phyloP scores from a whole-genome alignment of 2,888 invertebrate genomes.

The Suillia variegata region DNA sequence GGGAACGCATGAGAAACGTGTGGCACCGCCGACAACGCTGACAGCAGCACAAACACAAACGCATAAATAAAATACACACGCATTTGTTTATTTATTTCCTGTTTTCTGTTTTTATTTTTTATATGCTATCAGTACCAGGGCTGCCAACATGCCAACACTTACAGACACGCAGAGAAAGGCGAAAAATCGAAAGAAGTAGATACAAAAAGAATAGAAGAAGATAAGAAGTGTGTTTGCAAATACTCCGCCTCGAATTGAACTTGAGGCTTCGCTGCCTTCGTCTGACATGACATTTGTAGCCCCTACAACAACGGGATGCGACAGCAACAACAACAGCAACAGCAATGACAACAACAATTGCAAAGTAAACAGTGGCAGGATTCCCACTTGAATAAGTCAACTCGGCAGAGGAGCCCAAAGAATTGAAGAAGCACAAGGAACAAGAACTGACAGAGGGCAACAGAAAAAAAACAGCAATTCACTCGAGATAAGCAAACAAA shows the following conservation, averaged over 20 bases:
- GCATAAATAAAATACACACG: neutral
- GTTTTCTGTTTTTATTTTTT: neutral
- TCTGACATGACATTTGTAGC: slow-evolving; percentile 38
- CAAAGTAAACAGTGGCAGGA: slow-evolving; percentile 7
- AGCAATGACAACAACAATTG: neutral
- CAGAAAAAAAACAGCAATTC: slow-evolving; percentile 19
- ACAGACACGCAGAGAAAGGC: neutral
- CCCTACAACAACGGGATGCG: neutral
- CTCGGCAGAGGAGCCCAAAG: no score
- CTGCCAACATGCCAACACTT: neutral
- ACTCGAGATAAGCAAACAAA: slow-evolving; percentile 47
- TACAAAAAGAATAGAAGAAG: no score
- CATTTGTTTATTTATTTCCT: neutral
- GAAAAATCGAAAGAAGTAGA: neutral
- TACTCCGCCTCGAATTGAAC: slow-evolving; percentile 44
- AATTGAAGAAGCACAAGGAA: no score
- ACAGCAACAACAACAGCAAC: neutral
- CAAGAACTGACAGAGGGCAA: slow-evolving; percentile 26
- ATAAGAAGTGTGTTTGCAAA: slow-evolving; percentile 49
- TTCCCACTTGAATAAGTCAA: slow-evolving; percentile 16
- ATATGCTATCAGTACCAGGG: neutral
- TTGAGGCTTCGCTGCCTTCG: slow-evolving; percentile 19
- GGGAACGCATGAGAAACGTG: neutral
- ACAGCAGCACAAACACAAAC: neutral
- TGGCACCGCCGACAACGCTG: neutral